Conservation (phyloP, 2,797 vertebrate genomes). For the Ficedula albicollis region DNA sequence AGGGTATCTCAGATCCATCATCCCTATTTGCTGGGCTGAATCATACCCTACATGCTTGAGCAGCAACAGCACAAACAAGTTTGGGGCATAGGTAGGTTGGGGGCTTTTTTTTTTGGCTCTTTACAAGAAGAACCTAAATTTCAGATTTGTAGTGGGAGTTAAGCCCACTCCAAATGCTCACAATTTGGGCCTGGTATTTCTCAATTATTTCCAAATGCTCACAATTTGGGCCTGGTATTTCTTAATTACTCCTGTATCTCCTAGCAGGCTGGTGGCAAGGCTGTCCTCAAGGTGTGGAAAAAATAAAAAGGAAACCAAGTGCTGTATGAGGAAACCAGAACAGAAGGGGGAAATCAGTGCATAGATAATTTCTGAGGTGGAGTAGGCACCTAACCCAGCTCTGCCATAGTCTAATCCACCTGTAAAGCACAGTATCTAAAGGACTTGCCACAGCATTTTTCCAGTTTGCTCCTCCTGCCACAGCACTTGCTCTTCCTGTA, state of each 20-base stretch:
- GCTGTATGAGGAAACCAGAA: not conserved
- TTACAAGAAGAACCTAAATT: not conserved
- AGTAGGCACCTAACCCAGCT: not conserved
- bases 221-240: not conserved
- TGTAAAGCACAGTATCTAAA: not conserved
- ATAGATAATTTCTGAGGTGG: not conserved
- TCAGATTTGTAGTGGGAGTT: not conserved
- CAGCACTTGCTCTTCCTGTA: not conserved
- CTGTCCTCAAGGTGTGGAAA: not conserved
- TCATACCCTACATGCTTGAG: not conserved
- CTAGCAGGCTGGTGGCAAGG: not conserved
- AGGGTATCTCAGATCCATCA: not conserved
- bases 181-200: not conserved
- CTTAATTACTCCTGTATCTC: not conserved
- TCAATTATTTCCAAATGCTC: not conserved
- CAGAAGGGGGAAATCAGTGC: not conserved
- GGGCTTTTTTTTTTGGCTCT: not conserved
- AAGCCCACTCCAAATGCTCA: not conserved
- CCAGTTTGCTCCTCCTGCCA: not conserved
- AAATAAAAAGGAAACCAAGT: not conserved
- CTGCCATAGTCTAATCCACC: not conserved
- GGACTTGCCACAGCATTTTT: not conserved
- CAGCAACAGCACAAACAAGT: not conserved
- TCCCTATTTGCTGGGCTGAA: not conserved
- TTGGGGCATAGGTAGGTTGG: no score